Evolutionary conservation across 2,797 vertebrate species (phyloP).

Genomic region (Platalea minor): DNA sequence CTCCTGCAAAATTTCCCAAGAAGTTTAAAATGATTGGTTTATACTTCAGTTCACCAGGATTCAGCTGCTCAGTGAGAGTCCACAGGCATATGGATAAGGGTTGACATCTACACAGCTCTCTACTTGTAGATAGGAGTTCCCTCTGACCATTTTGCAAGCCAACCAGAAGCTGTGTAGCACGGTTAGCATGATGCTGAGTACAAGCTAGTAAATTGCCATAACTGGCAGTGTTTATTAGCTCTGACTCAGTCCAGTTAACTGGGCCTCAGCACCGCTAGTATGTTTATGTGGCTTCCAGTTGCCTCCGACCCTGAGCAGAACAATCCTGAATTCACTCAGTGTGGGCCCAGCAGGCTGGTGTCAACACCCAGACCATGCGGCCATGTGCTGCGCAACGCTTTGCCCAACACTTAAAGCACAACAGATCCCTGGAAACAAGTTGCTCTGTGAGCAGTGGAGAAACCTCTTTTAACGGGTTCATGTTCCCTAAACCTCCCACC

Average conservation of each 20-base stretch:
- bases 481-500: not conserved
- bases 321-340: not conserved
- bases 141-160: not conserved
- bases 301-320: not conserved
- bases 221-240: not conserved
- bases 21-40: not conserved
- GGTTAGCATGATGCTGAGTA: not conserved
- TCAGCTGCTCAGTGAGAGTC: not conserved
- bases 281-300: not conserved
- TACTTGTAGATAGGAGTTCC: not conserved
- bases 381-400: rapidly evolving
- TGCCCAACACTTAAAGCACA: not conserved
- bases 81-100: not conserved
- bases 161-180: not conserved
- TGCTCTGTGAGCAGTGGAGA: not conserved
- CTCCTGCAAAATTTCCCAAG: not conserved
- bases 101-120: not conserved
- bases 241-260: not conserved
- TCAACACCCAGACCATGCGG: not conserved
- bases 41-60: not conserved
- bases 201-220: not conserved
- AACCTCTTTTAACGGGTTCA: not conserved
- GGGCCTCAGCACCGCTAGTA: not conserved
- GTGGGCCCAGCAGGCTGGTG: not conserved
- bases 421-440: not conserved